Percentiles rank a stretch among this genome's conserved stretches.
Conservation (phyloP, 2,113 vertebrate genomes). For the Tautogolabrus adspersus region DNA sequence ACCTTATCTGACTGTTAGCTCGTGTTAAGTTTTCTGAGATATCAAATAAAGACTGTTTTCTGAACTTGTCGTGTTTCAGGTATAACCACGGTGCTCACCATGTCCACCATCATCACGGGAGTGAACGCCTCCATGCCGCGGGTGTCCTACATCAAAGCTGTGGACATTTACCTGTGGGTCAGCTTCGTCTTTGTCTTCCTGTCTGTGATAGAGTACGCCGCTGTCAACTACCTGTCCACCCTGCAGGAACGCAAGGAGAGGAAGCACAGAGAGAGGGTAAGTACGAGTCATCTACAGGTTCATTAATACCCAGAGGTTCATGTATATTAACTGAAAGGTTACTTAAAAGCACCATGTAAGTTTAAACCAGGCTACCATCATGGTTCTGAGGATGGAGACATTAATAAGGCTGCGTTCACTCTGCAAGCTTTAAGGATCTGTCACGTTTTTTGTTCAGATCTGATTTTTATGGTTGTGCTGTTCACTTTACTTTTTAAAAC, state of each 20-base stretch:
- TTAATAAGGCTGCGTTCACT: no score
- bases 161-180: constrained; percentile 95
- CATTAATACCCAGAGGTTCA: background rate
- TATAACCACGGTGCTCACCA: constrained; percentile 85
- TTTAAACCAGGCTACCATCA: no score
- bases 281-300: background rate
- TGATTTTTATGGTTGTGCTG: no score
- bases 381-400: no score
- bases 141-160: constrained; percentile 95
- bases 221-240: constrained; percentile 84
- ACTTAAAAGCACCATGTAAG: no score
- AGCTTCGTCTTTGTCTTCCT: constrained; percentile 97
- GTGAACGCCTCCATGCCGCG: constrained; percentile 95
- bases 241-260: constrained; percentile 79
- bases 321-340: background rate
- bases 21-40: no score
- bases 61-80: constrained; percentile 48
- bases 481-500: no score
- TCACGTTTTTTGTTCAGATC: no score
- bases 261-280: constrained; percentile 71
- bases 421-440: no score
- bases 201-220: constrained; percentile 92
- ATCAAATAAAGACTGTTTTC: background rate
- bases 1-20: no score
- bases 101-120: constrained; percentile 89